Evolutionary conservation across 2,888 invertebrate species (phyloP), one percentile per base, ranked within the genome.

Genomic region (Trachelus iudaicus): DNA sequence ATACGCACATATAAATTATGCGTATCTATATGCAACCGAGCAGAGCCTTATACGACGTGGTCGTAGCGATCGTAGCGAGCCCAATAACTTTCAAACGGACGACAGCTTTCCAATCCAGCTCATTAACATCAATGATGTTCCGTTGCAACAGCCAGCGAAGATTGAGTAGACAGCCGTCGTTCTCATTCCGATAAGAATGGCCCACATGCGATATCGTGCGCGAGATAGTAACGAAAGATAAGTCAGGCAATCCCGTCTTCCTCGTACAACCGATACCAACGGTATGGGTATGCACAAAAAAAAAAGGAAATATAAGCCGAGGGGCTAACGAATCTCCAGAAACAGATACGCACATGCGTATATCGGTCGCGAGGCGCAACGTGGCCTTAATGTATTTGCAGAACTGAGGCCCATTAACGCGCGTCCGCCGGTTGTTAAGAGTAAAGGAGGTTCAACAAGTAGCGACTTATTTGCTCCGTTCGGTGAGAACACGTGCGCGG

Each of bases 91-190:
- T 85, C 86, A 85, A 86, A 85, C 82, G 83, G 83, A 82, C 85
- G 86, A 87, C 87, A 88, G 88, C 88, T 88, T 89, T 88, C 88
- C 88, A 88, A 88, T 88, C 87, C 85, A 87, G 86, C 87, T 89
- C 86, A 89, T 88, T 89, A 87, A 87, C 87, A 88, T 88, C 87
- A 85, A 88, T 87, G 88, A 88, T 87, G 84, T 84, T 86, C 83
- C 81, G 82, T 84, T 83, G 80, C 82, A 83, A 82, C 81, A 79
- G 79, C 56, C 23, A 23, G 56, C 56, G 23, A 9, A 56, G 56
- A 56, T 56, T 56, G 56, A 56, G 56, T 56, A 56, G 56, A 23
- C 56, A 9, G 23, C 56, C 56, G 56, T 56, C 23, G 56, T 56
- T 23, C 56, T 56, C 56, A 56, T 56, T 56, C 23, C 9, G 56